Base-by-base conservation (phyloP, 1,140 invertebrate species). In the Drosophila repleta region DNA sequence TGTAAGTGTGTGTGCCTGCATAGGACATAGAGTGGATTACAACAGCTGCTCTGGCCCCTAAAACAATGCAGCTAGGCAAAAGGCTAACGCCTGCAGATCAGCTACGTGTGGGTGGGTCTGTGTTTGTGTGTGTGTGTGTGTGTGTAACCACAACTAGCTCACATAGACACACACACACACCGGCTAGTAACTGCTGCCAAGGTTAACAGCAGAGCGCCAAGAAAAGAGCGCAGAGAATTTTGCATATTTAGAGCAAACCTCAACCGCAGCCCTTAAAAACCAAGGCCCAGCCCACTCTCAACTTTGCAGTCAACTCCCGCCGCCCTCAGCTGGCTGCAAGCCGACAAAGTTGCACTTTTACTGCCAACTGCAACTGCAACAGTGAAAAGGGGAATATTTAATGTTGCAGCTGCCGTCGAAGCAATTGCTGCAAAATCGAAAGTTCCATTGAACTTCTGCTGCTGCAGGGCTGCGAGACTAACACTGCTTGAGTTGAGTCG, bases 281-380 rank as follows among this genome's bases (percentile, higher is more conserved):
- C 10, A 17, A 13, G 17, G 20, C 20, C 24, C n/a, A n/a, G n/a
- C n/a, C 43, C 45, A 45, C 17, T 45, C 39, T 0, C 43, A 46
- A 21, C 46, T 29, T 13, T 15, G 1, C 20, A 13, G 24, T 26
- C 6, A 21, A 26, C 39, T 35, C 32, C 24, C 37, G 35, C 6
- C 15, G 1, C 10, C 11, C 24, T 17, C 4, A 11, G 0, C 15
- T n/a, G 24, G 51, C 29, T 45, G 46, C 53, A 55, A 45, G 48
- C 73, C 58, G 68, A 84, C 82, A 84, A 87, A 84, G 81, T 84
- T 84, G 82, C 81, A 87, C 77, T 84, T 84, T 84, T 84, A 84
- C 81, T 77, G 49, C 52, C 81, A 69, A 56, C 51, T 71, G 45
- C 62, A 71, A 26, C 62, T 57, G 73, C 68, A 76, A 21, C 52